A percentile compares a stretch with the other conserved stretches of the same genome.
phyloP scores from a whole-genome alignment of 2,113 vertebrate genomes.

The Lasiurus borealis region DNA sequence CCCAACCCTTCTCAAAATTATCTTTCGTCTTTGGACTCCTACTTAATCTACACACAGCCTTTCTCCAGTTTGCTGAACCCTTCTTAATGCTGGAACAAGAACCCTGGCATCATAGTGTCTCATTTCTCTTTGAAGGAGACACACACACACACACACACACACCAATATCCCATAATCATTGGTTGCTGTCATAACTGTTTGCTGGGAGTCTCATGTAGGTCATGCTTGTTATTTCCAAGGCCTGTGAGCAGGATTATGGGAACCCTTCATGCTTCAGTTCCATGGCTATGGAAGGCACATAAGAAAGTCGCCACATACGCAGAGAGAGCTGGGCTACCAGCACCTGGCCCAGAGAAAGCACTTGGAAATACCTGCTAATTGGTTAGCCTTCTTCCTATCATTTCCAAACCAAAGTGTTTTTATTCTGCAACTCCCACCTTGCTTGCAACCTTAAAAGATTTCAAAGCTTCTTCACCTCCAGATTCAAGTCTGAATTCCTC shows the following conservation, averaged over 20 bases:
- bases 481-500: background rate
- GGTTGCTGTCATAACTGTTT: background rate
- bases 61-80: background rate
- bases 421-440: too few relatives aligned
- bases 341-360: background rate
- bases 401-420: background rate
- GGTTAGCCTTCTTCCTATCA: background rate
- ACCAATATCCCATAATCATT: background rate
- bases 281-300: background rate
- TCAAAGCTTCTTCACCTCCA: background rate
- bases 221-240: too few relatives aligned
- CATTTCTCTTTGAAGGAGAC: background rate
- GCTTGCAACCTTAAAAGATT: background rate
- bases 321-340: background rate
- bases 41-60: too few relatives aligned
- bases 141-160: too few relatives aligned
- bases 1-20: too few relatives aligned
- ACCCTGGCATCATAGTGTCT: too few relatives aligned
- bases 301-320: background rate
- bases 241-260: background rate
- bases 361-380: background rate
- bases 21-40: too few relatives aligned
- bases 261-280: background rate
- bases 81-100: too few relatives aligned
- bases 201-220: background rate